Evolutionary conservation across 2,888 invertebrate species (phyloP), one percentile per base, ranked within the genome.

Genomic region (Zygaena filipendulae): DNA sequence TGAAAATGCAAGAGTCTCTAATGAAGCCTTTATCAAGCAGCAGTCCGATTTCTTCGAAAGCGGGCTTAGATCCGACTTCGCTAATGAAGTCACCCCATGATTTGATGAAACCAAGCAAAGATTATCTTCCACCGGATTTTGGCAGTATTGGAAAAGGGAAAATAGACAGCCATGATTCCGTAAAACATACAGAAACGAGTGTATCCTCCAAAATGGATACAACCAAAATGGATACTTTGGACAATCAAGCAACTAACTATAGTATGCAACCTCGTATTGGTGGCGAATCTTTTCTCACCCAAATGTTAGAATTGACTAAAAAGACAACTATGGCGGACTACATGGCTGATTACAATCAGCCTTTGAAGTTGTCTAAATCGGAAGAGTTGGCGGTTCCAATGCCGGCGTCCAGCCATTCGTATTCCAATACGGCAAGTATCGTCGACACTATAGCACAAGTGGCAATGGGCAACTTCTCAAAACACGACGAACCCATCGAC

Each of bases 1-100:
- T 89, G 39, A 89, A 89, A 68, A 86, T 89, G 79, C 88, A 88
- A 51, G 86, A 86, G 49, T 69, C 81, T 20, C 49, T 82, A 5
- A 60, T 86, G 35, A 85, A 85, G 52, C 85, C 85, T 2, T 58
- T 85, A 13, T 82, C 84, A 2, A 79, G 72, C 5, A 84, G 82
- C 37, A 83, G 82, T 52, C 81, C 85, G 0, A 69, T 83, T 39
- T 61, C 75, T 18, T 47, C 74, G 3, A 81, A 80, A 54, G 66
- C 58, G 11, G 69, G 68, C 5, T 49, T 72, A 32, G 81, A 81
- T 48, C 75, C 74, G 39, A 70, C 43, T 40, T 50, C 66, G 11
- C 45, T 77, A 29, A 71, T 79, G 68, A 81, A 81, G 42, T 72
- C 71, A 11, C 64, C 77, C 3, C 75, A 72, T 36, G 77, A 77